Evolutionary conservation across 1,140 invertebrate species (phyloP), one percentile per base, ranked within the genome.

Genomic region (Pristionchus pacificus): DNA sequence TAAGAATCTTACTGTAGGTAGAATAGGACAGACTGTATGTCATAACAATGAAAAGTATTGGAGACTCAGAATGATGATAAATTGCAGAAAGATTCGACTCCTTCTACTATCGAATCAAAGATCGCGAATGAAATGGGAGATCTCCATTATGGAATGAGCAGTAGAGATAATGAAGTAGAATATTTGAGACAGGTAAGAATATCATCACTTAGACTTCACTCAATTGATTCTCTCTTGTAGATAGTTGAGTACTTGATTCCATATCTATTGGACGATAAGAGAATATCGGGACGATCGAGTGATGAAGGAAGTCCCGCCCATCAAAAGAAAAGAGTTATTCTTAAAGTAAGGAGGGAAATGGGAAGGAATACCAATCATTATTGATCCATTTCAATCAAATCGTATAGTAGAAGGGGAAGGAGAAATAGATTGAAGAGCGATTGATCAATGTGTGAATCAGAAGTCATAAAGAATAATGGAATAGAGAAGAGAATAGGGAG

Each of bases 221-320:
- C 63, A 58, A 10, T 19, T 0, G 0, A 10, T 31, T 65, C 29
- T n/a, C n/a, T n/a, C n/a, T n/a, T n/a, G n/a, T n/a, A 65, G 59
- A 72, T 72, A 28, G 19, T 60, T 29, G 71, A 72, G 32, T 68
- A 57, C 27, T 31, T 72, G 15, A 65, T 72, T 28, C 71, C 71
- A 19, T 33, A 57, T 15, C 64, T 72, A 25, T 38, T 72, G 19
- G 71, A 72, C 38, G 71, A 72, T 19, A 72, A 57, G 19, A 30
- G 71, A 0, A 58, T 72, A 0, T 57, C 71, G 25, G 71, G 71
- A 29, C 60, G 71, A 62, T 64, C 71, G 24, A 64, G 68, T 55
- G 71, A 72, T 24, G 65, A 72, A 30, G 71, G 68, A 24, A 68
- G 60, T 0, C 55, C 55, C 24, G 19, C 55, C 19, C 55, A 57